Evolutionary conservation across 2,113 vertebrate species (phyloP).

Genomic region (cat (Felis catus)): DNA sequence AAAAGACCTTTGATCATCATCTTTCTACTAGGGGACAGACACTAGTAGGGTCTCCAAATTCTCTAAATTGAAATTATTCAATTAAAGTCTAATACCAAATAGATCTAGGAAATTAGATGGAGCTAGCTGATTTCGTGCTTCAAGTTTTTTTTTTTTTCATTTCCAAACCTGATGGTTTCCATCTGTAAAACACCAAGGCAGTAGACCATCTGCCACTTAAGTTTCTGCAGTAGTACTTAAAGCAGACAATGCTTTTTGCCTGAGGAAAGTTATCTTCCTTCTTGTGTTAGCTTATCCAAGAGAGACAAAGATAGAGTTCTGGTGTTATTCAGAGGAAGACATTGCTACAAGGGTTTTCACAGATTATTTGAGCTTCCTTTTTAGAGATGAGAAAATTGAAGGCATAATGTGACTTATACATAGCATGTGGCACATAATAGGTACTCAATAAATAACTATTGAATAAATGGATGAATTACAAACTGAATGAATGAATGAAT

Average conservation of each 20-base stretch:
- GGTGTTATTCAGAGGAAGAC: slow-evolving; percentile 23
- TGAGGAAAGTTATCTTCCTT: slow-evolving; percentile 47
- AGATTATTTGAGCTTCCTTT: not conserved
- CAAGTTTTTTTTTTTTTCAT: not conserved
- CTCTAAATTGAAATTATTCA: slow-evolving; percentile 34
- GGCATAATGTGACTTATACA: not conserved
- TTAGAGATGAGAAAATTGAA: slow-evolving; percentile 30
- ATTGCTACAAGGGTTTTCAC: not conserved
- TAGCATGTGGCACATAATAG: not conserved
- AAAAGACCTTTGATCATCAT: slow-evolving; percentile 1
- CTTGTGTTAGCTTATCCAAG: slow-evolving; percentile 11
- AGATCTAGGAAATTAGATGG: slow-evolving; percentile 52
- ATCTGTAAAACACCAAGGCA: slow-evolving; percentile 46
- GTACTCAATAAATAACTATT: slow-evolving; percentile 24
- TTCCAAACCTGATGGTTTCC: slow-evolving; percentile 57
- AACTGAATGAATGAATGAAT: not conserved
- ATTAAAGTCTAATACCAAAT: slow-evolving; percentile 26
- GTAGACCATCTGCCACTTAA: slow-evolving; percentile 19
- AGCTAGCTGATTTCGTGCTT: slow-evolving; percentile 26
- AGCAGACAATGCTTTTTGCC: slow-evolving; percentile 28
- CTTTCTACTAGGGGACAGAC: not conserved
- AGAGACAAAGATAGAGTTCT: slow-evolving; percentile 37
- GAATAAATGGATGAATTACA: not conserved
- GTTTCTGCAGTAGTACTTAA: slow-evolving; percentile 29
- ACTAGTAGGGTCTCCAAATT: not conserved